Percentiles rank a stretch among this genome's conserved stretches.
These are phyloP conservation scores for Ceratoteleas bidentatus DNA, from an alignment of 1,140 invertebrate species.

Conservation along the genomic window DNA sequence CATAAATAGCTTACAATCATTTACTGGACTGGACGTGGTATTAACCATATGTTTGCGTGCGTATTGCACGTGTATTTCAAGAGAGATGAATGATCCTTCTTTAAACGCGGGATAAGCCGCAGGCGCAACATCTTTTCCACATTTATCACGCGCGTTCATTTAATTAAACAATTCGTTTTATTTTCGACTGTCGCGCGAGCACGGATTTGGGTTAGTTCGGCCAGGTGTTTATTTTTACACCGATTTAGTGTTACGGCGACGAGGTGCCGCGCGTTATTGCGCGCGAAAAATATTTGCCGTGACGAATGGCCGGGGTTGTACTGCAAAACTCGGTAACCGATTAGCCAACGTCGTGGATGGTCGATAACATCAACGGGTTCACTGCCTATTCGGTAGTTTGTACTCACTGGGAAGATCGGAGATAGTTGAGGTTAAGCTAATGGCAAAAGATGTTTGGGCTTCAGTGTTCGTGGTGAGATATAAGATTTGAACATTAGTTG, in stretches of 20 bases:
- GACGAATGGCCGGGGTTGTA: too few relatives aligned
- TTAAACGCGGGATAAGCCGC: conserved; percentile 50
- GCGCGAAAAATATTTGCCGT: background rate
- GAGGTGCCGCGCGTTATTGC: background rate
- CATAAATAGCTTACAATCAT: conserved; percentile 68
- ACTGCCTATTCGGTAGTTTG: too few relatives aligned
- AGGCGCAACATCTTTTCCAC: conserved; percentile 49
- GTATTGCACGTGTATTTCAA: conserved; percentile 67
- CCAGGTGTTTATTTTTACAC: background rate
- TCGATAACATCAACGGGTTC: too few relatives aligned
- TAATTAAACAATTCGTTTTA: conserved; percentile 59
- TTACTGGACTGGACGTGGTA: conserved; percentile 63
- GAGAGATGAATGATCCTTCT: conserved; percentile 68
- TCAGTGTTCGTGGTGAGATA: too few relatives aligned
- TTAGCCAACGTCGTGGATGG: too few relatives aligned
- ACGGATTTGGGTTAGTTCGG: conserved; percentile 22
- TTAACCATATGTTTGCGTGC: conserved; percentile 68
- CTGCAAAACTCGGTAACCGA: too few relatives aligned
- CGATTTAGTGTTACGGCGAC: background rate
- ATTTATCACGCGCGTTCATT: conserved; percentile 56
- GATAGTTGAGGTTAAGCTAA: too few relatives aligned
- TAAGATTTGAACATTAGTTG: too few relatives aligned
- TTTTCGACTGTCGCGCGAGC: conserved; percentile 30
- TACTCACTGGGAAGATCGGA: too few relatives aligned
- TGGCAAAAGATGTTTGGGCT: too few relatives aligned